Evolutionary conservation across 92 coral and sea anemone species (phyloP), one percentile per base, ranked within the genome.

Genomic region (Pocillopora meandrina): DNA sequence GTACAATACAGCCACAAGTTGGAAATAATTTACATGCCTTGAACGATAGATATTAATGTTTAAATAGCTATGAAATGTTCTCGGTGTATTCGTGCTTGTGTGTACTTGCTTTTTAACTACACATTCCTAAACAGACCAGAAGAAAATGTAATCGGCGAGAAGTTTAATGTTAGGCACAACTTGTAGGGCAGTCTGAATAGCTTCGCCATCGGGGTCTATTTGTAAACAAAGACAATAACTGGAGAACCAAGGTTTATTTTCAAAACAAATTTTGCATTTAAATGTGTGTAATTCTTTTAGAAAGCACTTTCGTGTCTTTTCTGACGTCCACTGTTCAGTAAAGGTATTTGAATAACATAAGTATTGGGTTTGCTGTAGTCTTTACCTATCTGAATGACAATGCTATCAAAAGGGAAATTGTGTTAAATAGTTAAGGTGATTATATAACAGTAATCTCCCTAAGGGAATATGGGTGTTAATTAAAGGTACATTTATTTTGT

Each of bases 341-440:
- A 42, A 33, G 2, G 3, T 18, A 49, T 65, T 67, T 79, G 64
- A 66, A 79, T 67, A 66, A 65, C 64, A 47, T 65, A 59, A 65
- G 20, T 66, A n/a, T 66, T n/a, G 17, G 21, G 71, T 61, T 63
- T 63, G 11, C 7, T 55, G 33, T 14, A 42, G 47, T 65, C 1
- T 17, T 66, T 55, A 9, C 56, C 16, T 60, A 79, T 79, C 66
- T 79, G 42, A 79, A 79, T 79, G 42, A 79, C 83, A 79, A 79
- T 79, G 31, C 62, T 16, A 65, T 66, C 75, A 55, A 61, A 11
- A 23, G 60, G 8, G 55, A 67, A 36, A 65, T 55, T 67, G 33
- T 35, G 63, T 65, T 52, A 64, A 65, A 33, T 73, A 79, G 66
- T 52, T 26, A 18, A 26, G 64, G 62, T 55, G 72, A 65, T 79